phyloP scores from a whole-genome alignment of 2,888 invertebrate genomes.

The Busseola fusca region DNA sequence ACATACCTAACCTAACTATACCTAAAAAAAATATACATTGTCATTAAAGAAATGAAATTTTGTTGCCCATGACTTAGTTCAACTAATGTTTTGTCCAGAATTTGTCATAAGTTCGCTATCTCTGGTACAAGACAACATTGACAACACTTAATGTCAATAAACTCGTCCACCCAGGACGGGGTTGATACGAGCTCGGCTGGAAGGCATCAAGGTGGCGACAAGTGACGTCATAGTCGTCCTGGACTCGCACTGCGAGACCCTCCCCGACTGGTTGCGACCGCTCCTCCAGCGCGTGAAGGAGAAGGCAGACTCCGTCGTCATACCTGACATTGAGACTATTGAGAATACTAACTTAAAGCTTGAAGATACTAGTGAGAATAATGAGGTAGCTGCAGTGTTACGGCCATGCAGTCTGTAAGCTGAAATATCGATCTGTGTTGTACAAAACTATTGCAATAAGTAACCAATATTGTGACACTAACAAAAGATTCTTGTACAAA shows the following conservation, averaged over 20 bases:
- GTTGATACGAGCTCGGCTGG: conserved; percentile 94
- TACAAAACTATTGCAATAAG: neutral
- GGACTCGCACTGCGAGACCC: conserved; percentile 97
- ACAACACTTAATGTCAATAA: neutral
- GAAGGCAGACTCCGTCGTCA: conserved; percentile 93
- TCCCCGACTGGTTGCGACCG: conserved; percentile 95
- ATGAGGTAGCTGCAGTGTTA: conserved; percentile 24
- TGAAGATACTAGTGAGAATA: neutral
- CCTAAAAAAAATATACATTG: neutral
- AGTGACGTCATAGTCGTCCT: conserved; percentile 95
- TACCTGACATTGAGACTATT: conserved; percentile 98
- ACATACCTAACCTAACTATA: neutral
- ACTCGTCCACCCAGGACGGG: conserved; percentile 89
- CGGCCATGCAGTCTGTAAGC: neutral
- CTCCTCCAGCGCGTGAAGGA: conserved; percentile 90
- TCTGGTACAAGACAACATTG: neutral
- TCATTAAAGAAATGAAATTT: neutral
- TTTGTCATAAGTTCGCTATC: neutral
- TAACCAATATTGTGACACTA: neutral
- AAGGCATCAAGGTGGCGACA: conserved; percentile 94
- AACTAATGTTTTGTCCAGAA: neutral
- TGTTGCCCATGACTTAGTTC: neutral
- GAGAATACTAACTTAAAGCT: conserved; percentile 90
- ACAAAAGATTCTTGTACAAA: neutral
- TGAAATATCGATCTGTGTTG: neutral